phyloP scores from a whole-genome alignment of 2,113 vertebrate genomes.

The Gadus macrocephalus region DNA sequence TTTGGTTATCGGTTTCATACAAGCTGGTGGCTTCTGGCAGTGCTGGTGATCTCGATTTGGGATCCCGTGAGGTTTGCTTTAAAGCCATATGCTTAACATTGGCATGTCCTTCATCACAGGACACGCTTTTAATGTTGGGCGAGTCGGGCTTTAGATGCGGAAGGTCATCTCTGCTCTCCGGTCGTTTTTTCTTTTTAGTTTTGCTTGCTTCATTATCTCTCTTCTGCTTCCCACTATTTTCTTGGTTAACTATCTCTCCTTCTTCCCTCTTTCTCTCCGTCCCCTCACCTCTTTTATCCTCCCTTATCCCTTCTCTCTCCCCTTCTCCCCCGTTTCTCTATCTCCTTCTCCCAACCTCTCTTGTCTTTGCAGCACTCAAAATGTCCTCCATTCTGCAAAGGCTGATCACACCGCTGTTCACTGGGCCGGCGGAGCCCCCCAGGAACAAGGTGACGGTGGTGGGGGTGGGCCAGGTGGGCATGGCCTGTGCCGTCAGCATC shows the following conservation, averaged over 20 bases:
- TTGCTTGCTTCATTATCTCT: too few relatives aligned
- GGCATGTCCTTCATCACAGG: too few relatives aligned
- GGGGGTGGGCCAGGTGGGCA: slow-evolving; percentile 93
- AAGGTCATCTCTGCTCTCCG: too few relatives aligned
- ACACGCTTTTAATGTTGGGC: too few relatives aligned
- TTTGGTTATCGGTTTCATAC: too few relatives aligned
- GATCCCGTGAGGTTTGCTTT: background rate
- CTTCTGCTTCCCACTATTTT: too few relatives aligned
- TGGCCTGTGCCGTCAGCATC: slow-evolving; percentile 92
- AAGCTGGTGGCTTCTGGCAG: background rate
- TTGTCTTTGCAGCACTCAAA: slow-evolving; percentile 38
- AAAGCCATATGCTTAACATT: too few relatives aligned
- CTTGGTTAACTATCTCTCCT: too few relatives aligned
- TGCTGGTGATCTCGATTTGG: background rate
- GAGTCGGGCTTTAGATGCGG: too few relatives aligned
- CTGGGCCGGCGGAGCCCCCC: slow-evolving; percentile 44
- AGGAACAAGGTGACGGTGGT: slow-evolving; percentile 91
- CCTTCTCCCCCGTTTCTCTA: too few relatives aligned
- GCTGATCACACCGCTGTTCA: slow-evolving; percentile 72
- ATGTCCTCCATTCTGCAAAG: slow-evolving; percentile 86
- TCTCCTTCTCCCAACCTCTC: background rate
- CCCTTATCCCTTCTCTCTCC: background rate
- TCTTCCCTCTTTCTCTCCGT: too few relatives aligned
- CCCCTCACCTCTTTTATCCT: background rate
- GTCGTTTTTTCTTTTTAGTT: too few relatives aligned